phyloP scores from a whole-genome alignment of 2,797 vertebrate genomes.

The Sebastes dallii region DNA sequence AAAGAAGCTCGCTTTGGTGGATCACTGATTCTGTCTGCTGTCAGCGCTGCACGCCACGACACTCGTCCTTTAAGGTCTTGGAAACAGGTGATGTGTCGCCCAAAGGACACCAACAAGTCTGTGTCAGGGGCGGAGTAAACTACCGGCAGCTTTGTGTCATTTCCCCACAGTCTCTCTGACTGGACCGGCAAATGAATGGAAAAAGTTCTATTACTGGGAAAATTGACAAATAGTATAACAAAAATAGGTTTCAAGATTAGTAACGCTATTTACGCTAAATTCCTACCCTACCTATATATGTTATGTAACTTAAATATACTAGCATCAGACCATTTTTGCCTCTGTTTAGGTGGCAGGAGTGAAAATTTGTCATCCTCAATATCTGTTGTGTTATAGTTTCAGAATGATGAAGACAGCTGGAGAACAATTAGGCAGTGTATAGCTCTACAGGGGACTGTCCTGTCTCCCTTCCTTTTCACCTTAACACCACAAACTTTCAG shows the following conservation, averaged over 20 bases:
- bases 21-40: slow-evolving; percentile 26
- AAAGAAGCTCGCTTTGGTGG: slow-evolving; percentile 24
- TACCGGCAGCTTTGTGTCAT: too few species aligned
- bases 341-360: too few species aligned
- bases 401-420: background rate
- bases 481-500: background rate
- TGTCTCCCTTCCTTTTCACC: background rate
- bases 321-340: too few species aligned
- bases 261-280: too few species aligned
- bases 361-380: too few species aligned
- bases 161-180: too few species aligned
- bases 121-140: background rate
- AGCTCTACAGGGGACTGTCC: background rate
- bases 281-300: too few species aligned
- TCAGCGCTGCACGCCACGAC: background rate
- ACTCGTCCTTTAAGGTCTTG: slow-evolving; percentile 20
- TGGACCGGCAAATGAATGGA: too few species aligned
- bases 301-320: too few species aligned
- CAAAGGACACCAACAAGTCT: background rate
- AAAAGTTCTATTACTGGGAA: too few species aligned
- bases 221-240: too few species aligned
- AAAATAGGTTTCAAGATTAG: too few species aligned
- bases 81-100: slow-evolving; percentile 22
- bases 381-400: background rate
- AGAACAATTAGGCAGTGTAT: background rate